Conservation (phyloP, 2,113 vertebrate species). For the Mionectes macconnelli region DNA sequence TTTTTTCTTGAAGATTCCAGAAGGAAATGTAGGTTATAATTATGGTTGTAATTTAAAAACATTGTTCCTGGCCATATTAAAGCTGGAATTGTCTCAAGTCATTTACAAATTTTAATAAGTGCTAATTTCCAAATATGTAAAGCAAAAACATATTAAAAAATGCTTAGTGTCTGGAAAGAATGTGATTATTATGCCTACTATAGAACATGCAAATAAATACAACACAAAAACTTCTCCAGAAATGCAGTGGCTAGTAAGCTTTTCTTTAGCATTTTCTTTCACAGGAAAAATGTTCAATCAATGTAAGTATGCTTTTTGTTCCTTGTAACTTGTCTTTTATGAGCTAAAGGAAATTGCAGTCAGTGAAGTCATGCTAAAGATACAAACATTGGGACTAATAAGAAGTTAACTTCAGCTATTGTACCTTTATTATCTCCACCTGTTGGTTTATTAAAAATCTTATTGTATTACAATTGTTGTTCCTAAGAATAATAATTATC, state of each 20-base stretch:
- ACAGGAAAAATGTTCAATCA: background rate
- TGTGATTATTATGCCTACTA: background rate
- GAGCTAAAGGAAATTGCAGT: background rate
- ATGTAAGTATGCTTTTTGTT: background rate
- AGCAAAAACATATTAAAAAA: background rate
- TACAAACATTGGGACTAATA: background rate
- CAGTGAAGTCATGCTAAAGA: background rate
- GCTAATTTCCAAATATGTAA: background rate
- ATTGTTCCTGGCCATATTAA: background rate
- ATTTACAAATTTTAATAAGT: background rate
- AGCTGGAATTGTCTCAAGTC: background rate
- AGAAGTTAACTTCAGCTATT: background rate
- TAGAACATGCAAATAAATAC: background rate
- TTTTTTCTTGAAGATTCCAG: background rate
- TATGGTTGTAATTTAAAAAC: background rate
- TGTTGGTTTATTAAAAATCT: slow-evolving; percentile 29
- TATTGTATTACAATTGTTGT: background rate
- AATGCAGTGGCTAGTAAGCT: background rate
- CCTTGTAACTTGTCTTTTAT: background rate
- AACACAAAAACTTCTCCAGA: background rate
- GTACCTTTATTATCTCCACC: slow-evolving; percentile 14
- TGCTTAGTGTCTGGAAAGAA: background rate
- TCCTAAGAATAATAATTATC: slow-evolving; percentile 8
- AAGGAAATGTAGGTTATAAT: background rate
- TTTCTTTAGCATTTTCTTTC: background rate